Conservation (phyloP, 2,113 vertebrate species). For the Cricetomys ansorgei region DNA sequence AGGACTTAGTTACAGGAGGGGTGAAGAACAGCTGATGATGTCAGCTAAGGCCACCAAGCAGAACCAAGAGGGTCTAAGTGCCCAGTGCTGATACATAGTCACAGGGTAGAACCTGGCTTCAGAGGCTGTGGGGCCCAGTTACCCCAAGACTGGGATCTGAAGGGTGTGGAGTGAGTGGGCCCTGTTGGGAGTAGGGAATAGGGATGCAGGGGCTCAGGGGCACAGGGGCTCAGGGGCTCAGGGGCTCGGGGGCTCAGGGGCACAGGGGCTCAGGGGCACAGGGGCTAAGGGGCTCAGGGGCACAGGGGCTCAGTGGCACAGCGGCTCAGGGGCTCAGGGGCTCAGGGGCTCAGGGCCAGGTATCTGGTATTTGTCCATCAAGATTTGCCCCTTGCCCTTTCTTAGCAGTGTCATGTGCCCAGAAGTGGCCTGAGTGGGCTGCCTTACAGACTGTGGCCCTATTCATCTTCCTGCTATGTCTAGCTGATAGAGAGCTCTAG, state of each 20-base stretch:
- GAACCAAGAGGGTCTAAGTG: neutral
- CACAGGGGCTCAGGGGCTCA: neutral
- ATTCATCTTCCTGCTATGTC: neutral
- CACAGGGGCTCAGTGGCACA: neutral
- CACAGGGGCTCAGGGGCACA: neutral
- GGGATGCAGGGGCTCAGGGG: neutral
- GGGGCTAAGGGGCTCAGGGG: too few relatives aligned
- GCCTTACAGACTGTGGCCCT: fast-evolving
- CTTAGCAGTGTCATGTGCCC: too few relatives aligned
- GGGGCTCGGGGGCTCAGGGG: neutral
- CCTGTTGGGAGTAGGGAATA: too few relatives aligned
- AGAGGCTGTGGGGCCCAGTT: neutral
- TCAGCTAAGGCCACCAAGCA: neutral
- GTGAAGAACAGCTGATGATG: neutral
- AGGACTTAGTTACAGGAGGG: neutral
- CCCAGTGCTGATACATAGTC: neutral
- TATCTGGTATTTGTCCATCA: neutral
- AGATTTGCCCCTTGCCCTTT: neutral
- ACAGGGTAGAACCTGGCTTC: neutral
- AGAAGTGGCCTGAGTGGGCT: too few relatives aligned
- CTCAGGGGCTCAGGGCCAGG: too few relatives aligned
- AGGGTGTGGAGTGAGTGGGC: neutral
- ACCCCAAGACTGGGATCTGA: neutral
- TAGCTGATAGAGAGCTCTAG: neutral
- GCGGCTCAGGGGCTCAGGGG: too few relatives aligned